Percentiles rank a stretch among this genome's conserved stretches.
These are phyloP conservation scores for Autographa gamma DNA, from an alignment of 2,888 invertebrate genomes.

Conservation along the genomic window DNA sequence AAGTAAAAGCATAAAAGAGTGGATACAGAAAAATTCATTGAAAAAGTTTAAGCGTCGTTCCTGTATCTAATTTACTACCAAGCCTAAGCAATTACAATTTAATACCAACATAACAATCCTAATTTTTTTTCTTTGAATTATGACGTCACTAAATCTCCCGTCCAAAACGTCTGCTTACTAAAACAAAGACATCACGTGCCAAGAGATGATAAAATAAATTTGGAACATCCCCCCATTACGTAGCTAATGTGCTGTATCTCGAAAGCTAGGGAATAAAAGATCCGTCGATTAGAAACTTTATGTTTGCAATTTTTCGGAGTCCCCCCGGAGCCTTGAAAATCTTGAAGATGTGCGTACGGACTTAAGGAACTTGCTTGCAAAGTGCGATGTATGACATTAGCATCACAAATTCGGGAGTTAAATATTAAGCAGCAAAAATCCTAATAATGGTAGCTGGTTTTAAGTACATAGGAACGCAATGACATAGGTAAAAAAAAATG, in stretches of 20 bases:
- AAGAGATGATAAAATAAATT: constrained; percentile 88
- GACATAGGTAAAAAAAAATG: no score
- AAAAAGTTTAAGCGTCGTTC: background rate
- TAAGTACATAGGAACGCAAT: no score
- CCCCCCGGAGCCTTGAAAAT: constrained; percentile 68
- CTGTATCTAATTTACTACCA: constrained; percentile 9
- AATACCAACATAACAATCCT: constrained; percentile 44
- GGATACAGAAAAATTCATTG: background rate
- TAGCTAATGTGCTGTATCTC: constrained; percentile 88
- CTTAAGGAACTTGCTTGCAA: constrained; percentile 38
- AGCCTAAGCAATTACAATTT: constrained; percentile 52
- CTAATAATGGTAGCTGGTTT: no score
- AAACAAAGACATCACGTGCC: constrained; percentile 87
- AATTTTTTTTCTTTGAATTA: constrained; percentile 53
- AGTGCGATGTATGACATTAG: constrained; percentile 3
- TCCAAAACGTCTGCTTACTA: constrained; percentile 64
- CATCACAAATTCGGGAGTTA: background rate
- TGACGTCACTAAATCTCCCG: constrained; percentile 62
- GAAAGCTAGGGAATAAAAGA: constrained; percentile 87
- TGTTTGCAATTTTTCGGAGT: constrained; percentile 86
- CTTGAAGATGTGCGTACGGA: constrained; percentile 67
- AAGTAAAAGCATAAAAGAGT: no score
- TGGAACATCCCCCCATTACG: constrained; percentile 85
- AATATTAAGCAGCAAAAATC: background rate
- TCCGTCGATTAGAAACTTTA: constrained; percentile 89